These are phyloP conservation scores for Actias luna DNA, from an alignment of 2,888 invertebrate species.

Conservation along the genomic window DNA sequence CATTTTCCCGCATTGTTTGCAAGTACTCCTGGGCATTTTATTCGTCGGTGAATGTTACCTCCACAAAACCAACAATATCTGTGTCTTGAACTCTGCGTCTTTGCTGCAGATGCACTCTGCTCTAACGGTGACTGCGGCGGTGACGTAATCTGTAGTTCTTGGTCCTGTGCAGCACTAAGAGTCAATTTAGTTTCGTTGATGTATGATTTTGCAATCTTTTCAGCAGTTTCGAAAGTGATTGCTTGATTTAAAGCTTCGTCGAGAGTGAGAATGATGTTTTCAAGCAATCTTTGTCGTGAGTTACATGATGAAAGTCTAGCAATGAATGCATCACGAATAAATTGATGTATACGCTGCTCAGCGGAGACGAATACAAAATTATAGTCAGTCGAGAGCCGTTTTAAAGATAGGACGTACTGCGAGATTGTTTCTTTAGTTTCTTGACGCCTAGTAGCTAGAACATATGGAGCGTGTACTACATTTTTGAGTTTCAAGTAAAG, in stretches of 20 bases:
- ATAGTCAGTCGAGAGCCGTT: constrained; percentile 21
- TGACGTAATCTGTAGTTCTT: too few relatives aligned
- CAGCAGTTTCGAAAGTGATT: not conserved
- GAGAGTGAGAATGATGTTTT: not conserved
- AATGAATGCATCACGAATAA: not conserved
- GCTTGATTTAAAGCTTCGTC: constrained; percentile 5
- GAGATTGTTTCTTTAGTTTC: constrained; percentile 6
- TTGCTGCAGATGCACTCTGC: too few relatives aligned
- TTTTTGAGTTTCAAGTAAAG: not conserved
- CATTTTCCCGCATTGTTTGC: not conserved
- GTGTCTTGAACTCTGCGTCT: too few relatives aligned
- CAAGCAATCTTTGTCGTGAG: constrained; percentile 1
- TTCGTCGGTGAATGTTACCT: too few relatives aligned
- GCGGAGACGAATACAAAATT: constrained; percentile 1
- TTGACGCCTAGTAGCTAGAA: not conserved
- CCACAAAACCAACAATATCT: too few relatives aligned
- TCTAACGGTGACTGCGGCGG: too few relatives aligned
- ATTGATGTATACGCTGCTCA: not conserved
- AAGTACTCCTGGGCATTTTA: too few relatives aligned
- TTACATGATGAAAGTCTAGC: not conserved
- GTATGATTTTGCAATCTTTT: not conserved
- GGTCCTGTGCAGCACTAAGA: too few relatives aligned
- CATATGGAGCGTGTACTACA: not conserved
- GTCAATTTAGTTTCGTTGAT: too few relatives aligned
- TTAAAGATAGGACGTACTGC: constrained; percentile 29